These are phyloP conservation scores for Lasioglossum oenotherae DNA, from an alignment of 2,888 invertebrate species.

Conservation along the genomic window DNA sequence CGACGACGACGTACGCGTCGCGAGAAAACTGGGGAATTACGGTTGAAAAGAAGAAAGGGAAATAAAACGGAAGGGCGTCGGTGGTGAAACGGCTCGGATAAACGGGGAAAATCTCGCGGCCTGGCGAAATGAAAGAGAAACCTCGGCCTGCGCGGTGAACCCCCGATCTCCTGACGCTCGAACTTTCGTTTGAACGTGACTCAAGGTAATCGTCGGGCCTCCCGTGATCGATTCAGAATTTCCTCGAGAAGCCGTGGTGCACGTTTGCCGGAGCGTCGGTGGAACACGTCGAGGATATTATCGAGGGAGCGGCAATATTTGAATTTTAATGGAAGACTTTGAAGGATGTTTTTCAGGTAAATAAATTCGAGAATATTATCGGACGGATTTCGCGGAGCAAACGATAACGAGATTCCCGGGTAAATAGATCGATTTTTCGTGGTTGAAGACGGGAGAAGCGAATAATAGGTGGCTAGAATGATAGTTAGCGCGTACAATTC, in stretches of 20 bases:
- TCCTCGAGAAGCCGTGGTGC: not conserved
- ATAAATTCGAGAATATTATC: not conserved
- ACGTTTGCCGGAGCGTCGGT: not conserved
- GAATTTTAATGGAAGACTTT: not conserved
- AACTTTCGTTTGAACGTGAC: constrained; percentile 7
- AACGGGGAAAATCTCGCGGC: constrained; percentile 4
- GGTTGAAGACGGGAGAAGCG: no score
- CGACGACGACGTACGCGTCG: constrained; percentile 27
- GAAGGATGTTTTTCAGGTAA: not conserved
- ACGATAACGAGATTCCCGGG: not conserved
- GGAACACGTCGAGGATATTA: not conserved
- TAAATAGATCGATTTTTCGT: not conserved
- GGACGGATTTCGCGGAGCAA: not conserved
- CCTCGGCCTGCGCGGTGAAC: no score
- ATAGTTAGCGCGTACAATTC: constrained; percentile 13
- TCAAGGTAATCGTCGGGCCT: not conserved
- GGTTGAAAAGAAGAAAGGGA: constrained; percentile 17
- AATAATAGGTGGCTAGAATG: not conserved
- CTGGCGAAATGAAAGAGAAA: constrained; percentile 9
- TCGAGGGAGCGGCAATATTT: not conserved
- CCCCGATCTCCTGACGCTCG: not conserved
- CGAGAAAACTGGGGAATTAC: constrained; percentile 23
- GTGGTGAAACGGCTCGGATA: constrained; percentile 11
- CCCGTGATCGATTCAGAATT: not conserved
- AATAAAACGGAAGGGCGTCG: constrained; percentile 5